phyloP scores from a whole-genome alignment of 2,888 invertebrate species.

The Macrosoma leucophasiata region DNA sequence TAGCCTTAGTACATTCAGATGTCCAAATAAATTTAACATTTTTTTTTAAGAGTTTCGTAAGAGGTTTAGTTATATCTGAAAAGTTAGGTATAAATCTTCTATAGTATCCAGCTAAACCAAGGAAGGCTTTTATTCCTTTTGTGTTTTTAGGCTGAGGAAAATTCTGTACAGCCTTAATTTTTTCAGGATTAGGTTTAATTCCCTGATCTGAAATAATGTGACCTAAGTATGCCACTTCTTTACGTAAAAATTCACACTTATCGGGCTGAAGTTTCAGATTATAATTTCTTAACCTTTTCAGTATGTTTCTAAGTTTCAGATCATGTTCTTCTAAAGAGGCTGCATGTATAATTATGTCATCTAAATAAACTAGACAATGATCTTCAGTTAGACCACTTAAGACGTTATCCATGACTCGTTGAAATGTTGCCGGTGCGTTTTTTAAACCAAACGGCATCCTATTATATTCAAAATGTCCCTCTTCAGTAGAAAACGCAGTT shows the following conservation, averaged over 20 bases:
- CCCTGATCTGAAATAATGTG: conserved; percentile 7
- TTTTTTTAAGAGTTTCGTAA: conserved; percentile 1
- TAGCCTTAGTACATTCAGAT: not conserved
- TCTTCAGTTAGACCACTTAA: no score
- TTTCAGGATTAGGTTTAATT: conserved; percentile 3
- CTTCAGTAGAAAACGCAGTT: no score
- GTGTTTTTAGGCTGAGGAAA: not conserved
- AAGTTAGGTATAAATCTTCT: conserved; percentile 2
- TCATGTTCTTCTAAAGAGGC: no score
- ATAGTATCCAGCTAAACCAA: not conserved
- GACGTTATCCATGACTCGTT: no score
- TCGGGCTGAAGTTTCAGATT: conserved; percentile 4
- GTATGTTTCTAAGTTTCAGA: not conserved
- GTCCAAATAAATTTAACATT: not conserved
- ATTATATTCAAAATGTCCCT: no score
- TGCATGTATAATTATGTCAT: no score
- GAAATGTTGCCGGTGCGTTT: no score
- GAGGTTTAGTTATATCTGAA: conserved; percentile 1
- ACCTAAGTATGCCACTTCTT: conserved; percentile 10
- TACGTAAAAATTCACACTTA: conserved; percentile 5
- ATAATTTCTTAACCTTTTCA: not conserved
- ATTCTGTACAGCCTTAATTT: conserved; percentile 7
- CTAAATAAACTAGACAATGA: no score
- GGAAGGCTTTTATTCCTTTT: conserved; percentile 1
- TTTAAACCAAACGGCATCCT: no score